Evolutionary conservation across 2,888 invertebrate species (phyloP).

Genomic region (Lasioglossum villosulum): DNA sequence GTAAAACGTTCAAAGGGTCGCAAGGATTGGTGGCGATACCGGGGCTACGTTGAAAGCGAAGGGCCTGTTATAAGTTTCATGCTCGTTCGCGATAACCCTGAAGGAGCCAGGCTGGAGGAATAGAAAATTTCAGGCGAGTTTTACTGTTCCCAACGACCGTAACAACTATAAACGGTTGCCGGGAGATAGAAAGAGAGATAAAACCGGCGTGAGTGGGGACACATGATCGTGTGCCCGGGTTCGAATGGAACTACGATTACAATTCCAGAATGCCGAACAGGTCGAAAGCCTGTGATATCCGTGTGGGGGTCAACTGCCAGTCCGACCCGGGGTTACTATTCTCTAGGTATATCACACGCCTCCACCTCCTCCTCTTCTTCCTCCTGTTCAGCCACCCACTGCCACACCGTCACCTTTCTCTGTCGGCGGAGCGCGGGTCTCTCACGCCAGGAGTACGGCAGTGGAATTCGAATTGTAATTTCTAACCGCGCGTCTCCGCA

Average conservation of each 20-base stretch:
- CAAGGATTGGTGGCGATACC: neutral
- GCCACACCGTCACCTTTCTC: constrained; percentile 29
- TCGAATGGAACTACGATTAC: constrained; percentile 79
- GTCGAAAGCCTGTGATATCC: constrained; percentile 70
- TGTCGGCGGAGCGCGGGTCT: constrained; percentile 22
- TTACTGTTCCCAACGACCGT: neutral
- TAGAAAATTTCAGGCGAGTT: neutral
- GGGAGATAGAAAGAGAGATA: neutral
- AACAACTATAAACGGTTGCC: neutral
- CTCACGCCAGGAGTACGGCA: constrained; percentile 61
- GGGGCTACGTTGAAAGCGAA: neutral
- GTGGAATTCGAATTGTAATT: constrained; percentile 83
- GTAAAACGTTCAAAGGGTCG: neutral
- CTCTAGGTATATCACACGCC: constrained; percentile 47
- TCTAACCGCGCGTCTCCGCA: constrained; percentile 80
- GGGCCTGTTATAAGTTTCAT: constrained; percentile 3
- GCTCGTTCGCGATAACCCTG: neutral
- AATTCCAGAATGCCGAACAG: constrained; percentile 81
- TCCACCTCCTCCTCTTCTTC: neutral
- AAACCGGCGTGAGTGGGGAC: neutral
- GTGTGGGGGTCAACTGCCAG: constrained; percentile 66
- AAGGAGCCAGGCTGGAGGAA: neutral
- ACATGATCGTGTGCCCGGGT: constrained; percentile 44
- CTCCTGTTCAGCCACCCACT: neutral
- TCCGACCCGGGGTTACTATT: constrained; percentile 52